Evolutionary conservation across 2,888 invertebrate species (phyloP), one percentile per base, ranked within the genome.

Genomic region (Artemia sinica): DNA sequence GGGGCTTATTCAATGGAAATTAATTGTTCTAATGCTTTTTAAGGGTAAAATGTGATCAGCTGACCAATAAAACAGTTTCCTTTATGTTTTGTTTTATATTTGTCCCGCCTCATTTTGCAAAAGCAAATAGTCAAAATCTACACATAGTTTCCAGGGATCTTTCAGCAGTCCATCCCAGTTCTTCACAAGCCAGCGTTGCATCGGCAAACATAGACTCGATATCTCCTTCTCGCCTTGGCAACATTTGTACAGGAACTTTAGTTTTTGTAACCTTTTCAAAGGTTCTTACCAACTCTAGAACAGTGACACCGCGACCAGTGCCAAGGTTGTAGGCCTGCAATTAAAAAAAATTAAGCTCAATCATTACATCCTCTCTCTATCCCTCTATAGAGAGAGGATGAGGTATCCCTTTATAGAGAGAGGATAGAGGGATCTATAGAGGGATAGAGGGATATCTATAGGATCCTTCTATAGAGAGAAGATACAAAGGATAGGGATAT

Each of bases 181-280:
- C 91, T 71, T 84, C 80, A 70, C 83, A 83, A 2, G 95, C 95
- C 71, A 92, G 81, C 65, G 79, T 80, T 0, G 92, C 85, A 78
- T 95, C 89, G 0, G 93, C 93, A 82, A 87, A 96, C 84, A 91
- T 91, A 0, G 89, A 86, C 0, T 88, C 88, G 74, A 95, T 89
- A 77, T 96, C 96, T 0, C 93, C 93, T 8, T 87, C 82, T 72
- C 96, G 81, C 69, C 94, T 81, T 2, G 84, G 87, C 69, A 84
- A 84, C 72, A 91, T 83, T 73, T 85, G 84, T 74, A 86, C 85
- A 0, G 88, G 86, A 50, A 93, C 85, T 72, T 82, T 84, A 69
- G 86, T 86, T 18, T 84, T 85, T 13, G 91, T 90, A 14, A 91
- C 91, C 73, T 84, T 84, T 78, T 95, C 92, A 77, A 96, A 91